Base-by-base conservation (phyloP, 92 coral and sea anemone genomes). In the Hydrozoanthus gracilis region DNA sequence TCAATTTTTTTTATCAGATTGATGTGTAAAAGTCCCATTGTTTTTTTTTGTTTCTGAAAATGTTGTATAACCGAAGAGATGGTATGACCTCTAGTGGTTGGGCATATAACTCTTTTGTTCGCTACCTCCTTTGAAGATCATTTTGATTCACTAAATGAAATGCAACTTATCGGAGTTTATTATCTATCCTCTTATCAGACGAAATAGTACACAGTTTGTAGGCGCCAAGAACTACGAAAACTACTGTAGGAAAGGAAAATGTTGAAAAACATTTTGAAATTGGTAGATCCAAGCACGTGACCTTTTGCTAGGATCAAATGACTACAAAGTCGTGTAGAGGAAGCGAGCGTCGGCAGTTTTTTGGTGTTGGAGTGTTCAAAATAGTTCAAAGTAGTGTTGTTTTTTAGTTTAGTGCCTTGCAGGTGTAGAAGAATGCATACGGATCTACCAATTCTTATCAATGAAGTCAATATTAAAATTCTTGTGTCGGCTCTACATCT, bases 161-260 rank as follows among this genome's bases (percentile, higher is more conserved):
- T 64, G 85, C 51, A 73, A 80, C 16, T 48, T 80, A 80, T 80
- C 85, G 66, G 56, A 80, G 20, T 9, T 9, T 73, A 80, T 80
- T 67, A 65, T 65, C 73, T 80, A 80, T 80, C 85, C 62, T 12
- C 8, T 45, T 70, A 80, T 65, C 84, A 45, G 73, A 56, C 56
- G 51, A 62, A 35, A 62, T 45, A 17, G 60, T 9, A 11, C 49
- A 48, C 16, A 80, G 46, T 80, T 47, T 80, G 20, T 60, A 17
- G 85, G 85, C 75, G 85, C 85, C 85, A 48, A 20, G 73, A 64
- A 80, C 74, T 80, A 50, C 46, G 20, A 46, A 79, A 62, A 80
- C 20, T 62, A 50, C 4, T 80, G 85, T 46, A 65, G 61, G 61
- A 65, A 65, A 46, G 48, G 44, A 17, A 47, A 65, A 61, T 71